phyloP scores from a whole-genome alignment of 64 coral and sea anemone species.

The Acropora tenuis region DNA sequence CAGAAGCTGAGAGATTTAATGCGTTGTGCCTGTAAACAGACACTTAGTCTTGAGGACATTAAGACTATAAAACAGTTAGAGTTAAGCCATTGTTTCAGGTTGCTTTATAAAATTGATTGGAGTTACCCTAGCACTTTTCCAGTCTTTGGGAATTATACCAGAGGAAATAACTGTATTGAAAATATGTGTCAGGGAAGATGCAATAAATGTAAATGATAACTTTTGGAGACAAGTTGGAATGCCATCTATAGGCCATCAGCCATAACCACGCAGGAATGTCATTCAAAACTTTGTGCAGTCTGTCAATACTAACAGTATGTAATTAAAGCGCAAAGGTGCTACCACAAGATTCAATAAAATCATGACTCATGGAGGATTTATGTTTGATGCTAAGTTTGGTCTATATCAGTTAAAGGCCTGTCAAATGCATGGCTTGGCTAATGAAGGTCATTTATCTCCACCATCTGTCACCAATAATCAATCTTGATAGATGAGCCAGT shows the following conservation, averaged over 20 bases:
- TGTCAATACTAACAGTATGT: neutral
- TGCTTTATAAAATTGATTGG: neutral
- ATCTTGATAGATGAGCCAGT: neutral
- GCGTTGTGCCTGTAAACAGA: no score
- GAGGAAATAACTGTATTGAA: conserved; percentile 9
- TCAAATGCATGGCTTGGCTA: neutral
- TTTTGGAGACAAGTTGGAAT: neutral
- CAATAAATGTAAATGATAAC: no score
- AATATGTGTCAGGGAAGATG: neutral
- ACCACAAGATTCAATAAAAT: neutral
- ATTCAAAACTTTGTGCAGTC: neutral
- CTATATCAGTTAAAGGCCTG: conserved; percentile 4
- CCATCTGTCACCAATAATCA: neutral
- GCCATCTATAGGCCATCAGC: neutral
- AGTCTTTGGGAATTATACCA: neutral
- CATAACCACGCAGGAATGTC: neutral
- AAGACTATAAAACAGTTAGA: no score
- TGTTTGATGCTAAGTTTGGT: neutral
- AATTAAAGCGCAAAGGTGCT: neutral
- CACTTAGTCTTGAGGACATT: no score
- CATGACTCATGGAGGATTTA: neutral
- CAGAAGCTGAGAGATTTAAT: no score
- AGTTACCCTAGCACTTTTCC: no score
- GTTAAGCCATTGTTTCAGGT: no score
- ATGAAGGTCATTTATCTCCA: neutral